Conservation (phyloP, 1,140 invertebrate genomes). For the Zaprionus africanus region DNA sequence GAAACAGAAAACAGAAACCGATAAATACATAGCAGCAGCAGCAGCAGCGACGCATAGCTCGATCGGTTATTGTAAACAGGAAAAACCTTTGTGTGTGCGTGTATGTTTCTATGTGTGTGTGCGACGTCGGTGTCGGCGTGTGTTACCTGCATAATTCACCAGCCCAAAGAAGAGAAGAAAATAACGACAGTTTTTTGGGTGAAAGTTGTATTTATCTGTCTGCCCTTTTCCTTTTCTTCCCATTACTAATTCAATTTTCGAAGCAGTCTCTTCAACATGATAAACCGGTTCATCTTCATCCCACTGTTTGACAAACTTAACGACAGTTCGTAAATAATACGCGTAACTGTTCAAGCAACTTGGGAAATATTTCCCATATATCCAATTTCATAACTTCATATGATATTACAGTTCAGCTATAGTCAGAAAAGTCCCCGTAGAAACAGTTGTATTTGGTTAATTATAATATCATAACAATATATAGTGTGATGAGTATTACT, state of each 20-base stretch:
- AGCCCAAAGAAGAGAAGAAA: slow-evolving; percentile 8
- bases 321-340: neutral
- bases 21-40: neutral
- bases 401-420: neutral
- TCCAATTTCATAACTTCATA: slow-evolving; percentile 4
- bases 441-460: neutral
- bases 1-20: slow-evolving; percentile 20
- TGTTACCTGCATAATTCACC: slow-evolving; percentile 40
- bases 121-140: neutral
- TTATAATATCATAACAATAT: neutral
- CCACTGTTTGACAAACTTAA: slow-evolving; percentile 6
- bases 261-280: slow-evolving; percentile 5
- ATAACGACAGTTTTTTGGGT: slow-evolving; percentile 29
- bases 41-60: neutral
- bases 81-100: slow-evolving; percentile 26
- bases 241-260: slow-evolving; percentile 15
- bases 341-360: slow-evolving; percentile 3
- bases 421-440: neutral
- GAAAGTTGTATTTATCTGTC: slow-evolving; percentile 43
- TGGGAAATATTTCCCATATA: neutral
- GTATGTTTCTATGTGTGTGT: neutral
- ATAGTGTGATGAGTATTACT: neutral
- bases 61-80: slow-evolving; percentile 34
- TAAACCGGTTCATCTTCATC: slow-evolving; percentile 42
- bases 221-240: slow-evolving; percentile 33